Conservation (phyloP, 2,113 vertebrate genomes). For the Acinonyx jubatus region DNA sequence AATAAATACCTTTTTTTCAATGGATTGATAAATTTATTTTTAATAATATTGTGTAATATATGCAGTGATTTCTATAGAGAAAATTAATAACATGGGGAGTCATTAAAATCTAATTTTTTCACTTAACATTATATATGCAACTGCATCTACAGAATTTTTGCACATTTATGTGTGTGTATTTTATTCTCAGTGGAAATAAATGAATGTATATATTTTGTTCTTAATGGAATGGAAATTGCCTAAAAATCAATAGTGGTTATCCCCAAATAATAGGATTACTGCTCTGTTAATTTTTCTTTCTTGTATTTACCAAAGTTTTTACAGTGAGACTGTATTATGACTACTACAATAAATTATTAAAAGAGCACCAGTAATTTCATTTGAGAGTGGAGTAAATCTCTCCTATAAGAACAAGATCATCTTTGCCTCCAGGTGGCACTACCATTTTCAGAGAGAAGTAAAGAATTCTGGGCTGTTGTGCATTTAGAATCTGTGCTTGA, state of each 20-base stretch:
- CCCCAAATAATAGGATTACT: neutral
- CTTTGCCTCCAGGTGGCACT: conserved; percentile 59
- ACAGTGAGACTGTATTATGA: neutral
- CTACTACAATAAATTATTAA: neutral
- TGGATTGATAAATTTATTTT: neutral
- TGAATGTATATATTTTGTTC: neutral
- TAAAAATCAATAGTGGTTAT: neutral
- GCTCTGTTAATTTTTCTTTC: conserved; percentile 17
- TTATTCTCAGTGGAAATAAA: neutral
- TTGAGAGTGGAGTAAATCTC: neutral
- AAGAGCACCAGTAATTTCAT: neutral
- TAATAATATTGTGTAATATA: neutral
- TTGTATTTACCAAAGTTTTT: neutral
- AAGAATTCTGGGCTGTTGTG: neutral
- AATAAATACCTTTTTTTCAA: neutral
- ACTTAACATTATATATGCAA: neutral
- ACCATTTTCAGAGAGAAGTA: conserved; percentile 23
- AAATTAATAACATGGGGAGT: neutral
- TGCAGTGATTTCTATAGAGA: conserved; percentile 1
- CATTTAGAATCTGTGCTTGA: neutral
- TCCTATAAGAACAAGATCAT: neutral
- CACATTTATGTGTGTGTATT: neutral
- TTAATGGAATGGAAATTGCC: neutral
- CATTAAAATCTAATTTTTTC: neutral
- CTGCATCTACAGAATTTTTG: neutral